Percentiles rank a stretch among this genome's conserved stretches.
Evolutionary conservation across 2,888 invertebrate species (phyloP).

Genomic region (Pocota personata): DNA sequence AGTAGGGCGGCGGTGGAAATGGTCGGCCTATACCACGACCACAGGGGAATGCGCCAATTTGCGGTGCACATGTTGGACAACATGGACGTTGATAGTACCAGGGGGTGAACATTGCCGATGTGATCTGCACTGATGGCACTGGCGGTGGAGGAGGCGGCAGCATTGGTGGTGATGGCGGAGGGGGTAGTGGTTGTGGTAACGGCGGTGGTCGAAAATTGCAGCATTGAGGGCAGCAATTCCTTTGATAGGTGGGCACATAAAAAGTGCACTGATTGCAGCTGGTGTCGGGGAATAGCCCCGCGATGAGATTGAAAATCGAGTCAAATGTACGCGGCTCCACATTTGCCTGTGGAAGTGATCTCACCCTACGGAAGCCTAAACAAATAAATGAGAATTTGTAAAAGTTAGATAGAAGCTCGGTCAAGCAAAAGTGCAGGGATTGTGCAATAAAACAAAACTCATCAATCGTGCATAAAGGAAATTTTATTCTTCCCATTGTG

Average conservation of each 20-base stretch:
- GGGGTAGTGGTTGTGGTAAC: slow-evolving; percentile 30
- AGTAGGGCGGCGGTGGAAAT: slow-evolving; percentile 25
- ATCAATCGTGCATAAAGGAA: slow-evolving; percentile 32
- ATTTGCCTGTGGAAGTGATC: background rate
- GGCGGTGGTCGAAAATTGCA: slow-evolving; percentile 53
- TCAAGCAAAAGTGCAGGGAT: background rate
- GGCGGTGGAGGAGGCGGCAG: slow-evolving; percentile 57
- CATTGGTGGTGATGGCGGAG: slow-evolving; percentile 63
- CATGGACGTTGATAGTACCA: slow-evolving; percentile 63
- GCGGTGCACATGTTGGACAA: slow-evolving; percentile 67
- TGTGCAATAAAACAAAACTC: slow-evolving; percentile 3
- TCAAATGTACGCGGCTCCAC: slow-evolving; percentile 52
- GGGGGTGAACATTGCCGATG: slow-evolving; percentile 39
- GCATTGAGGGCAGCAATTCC: slow-evolving; percentile 77
- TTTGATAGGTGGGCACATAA: slow-evolving; percentile 71
- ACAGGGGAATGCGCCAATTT: slow-evolving; percentile 65
- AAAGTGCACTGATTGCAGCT: slow-evolving; percentile 40
- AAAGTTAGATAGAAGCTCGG: background rate
- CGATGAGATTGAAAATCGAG: slow-evolving; percentile 34
- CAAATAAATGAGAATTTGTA: background rate
- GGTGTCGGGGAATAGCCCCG: slow-evolving; percentile 31
- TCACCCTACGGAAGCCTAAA: slow-evolving; percentile 24
- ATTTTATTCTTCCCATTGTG: slow-evolving; percentile 49
- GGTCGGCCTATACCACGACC: slow-evolving; percentile 47
- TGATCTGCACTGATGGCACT: slow-evolving; percentile 40